Base-by-base conservation (phyloP, 53 echinoderm and acorn worm species). In the Actinopyga echinites region DNA sequence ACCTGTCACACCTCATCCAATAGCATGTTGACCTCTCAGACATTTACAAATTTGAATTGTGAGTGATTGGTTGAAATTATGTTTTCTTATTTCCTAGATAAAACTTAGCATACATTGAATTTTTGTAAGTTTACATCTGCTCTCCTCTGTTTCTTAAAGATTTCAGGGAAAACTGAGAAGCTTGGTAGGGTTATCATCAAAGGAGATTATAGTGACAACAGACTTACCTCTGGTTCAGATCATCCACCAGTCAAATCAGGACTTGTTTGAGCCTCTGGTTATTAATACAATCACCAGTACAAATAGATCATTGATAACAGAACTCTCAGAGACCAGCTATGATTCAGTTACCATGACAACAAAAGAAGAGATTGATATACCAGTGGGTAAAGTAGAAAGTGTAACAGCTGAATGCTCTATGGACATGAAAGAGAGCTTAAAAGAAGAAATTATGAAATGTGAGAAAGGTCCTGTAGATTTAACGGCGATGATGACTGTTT, bases 401-500 rank as follows among this genome's bases (percentile, higher is more conserved):
- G 22, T 54, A n/a, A 44, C 30, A 49, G 28, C 7, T 19, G 56
- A 21, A 31, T n/a, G 30, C 24, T 29, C 75, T 7, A 30, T 13
- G 29, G 53, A 55, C 19, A 8, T 80, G 35, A 20, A 42, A 19
- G 80, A 59, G 10, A 61, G 23, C 34, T 43, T 80, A 11, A 80
- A 80, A 61, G 80, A 80, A 37, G 80, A 80, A 43, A 80, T 80
- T 36, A 61, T 43, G 60, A 80, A 34, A n/a, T 33, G 36, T 19
- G 23, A 31, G 21, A 80, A 32, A 30, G 80, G 80, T 19, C 80
- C 80, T 0, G 30, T 80, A 29, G 62, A 80, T 60, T 61, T 80
- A 60, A 80, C 59, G 15, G 59, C 80, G 9, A 80, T 80, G 80
- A 19, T 80, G 60, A 31, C 80, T 2, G 80, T 80, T 49, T 77